Base-by-base conservation (phyloP, 2,113 vertebrate species). In the Elanus axillaris region DNA sequence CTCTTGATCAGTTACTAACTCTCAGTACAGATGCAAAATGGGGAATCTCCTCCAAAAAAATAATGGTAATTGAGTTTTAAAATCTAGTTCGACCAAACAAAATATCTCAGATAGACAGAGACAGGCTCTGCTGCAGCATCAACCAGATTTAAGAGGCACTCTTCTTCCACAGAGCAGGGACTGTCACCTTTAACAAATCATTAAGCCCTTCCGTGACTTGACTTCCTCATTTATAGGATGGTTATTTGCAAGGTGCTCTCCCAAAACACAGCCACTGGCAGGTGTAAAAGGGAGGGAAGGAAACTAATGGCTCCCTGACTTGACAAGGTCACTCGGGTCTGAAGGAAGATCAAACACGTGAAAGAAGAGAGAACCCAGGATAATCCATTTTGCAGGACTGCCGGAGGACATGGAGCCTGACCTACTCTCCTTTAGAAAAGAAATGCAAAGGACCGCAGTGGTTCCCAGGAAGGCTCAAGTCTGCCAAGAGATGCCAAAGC, bases 171-270 rank as follows among this genome's bases (percentile, higher is more conserved):
- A 29, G 68, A 75, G 38, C 59, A 74, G 68, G 38, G 42, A 48
- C 64, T 86, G 86, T 53, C 83, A 94, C 64, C 69, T 87, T 74
- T 47, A 93, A 71, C 83, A 96, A 94, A 89, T 75, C 83, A 81
- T 43, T 72, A 63, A 75, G 22, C 26, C 21, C 64, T 40, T 81
- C 60, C 9, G 6, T 50, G 52, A 71, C 48, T 80, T 13, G 59
- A 31, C 43, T 84, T 73, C 50, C 62, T 87, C 72, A 76, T 82
- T 74, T 81, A 66, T 52, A 66, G 40, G 34, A 56, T 0, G 20
- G 59, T 84, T 90, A 40, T 89, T 95, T 90, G 81, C 62, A 83
- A 94, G 87, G 77, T 93, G 73, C 31, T 87, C 32, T 75, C 86
- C 77, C 80, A 87, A 91, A 91, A 72, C 53, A 73, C 69, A 74